Evolutionary conservation across 2,888 invertebrate genomes (phyloP).

Genomic region (Crocallis elinguaria): DNA sequence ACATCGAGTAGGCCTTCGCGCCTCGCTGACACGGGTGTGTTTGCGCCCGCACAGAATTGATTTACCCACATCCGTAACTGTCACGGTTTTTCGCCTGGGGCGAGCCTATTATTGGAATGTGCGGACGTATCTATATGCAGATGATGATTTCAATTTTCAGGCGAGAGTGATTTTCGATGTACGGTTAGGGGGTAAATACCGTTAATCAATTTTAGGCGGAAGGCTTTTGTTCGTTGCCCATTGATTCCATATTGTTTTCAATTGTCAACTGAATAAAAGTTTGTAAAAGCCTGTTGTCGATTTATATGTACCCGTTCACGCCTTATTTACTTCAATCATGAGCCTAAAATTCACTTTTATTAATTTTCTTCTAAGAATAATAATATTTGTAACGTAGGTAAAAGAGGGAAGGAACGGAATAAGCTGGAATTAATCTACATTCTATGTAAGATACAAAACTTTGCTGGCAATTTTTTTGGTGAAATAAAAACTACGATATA

Average conservation of each 20-base stretch:
- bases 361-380: too few species aligned
- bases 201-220: constrained; percentile 24
- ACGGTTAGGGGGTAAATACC: constrained; percentile 17
- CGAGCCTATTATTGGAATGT: constrained; percentile 56
- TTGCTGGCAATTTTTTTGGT: too few species aligned
- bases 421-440: too few species aligned
- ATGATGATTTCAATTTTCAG: constrained; percentile 32
- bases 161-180: constrained; percentile 21
- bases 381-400: too few species aligned
- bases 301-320: too few species aligned
- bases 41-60: constrained; percentile 70
- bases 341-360: too few species aligned
- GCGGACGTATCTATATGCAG: constrained; percentile 46
- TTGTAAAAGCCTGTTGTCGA: too few species aligned
- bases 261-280: constrained; percentile 2
- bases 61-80: constrained; percentile 78
- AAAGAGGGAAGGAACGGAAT: too few species aligned
- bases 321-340: too few species aligned
- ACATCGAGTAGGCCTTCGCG: constrained; percentile 48
- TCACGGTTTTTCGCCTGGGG: constrained; percentile 64
- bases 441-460: too few species aligned
- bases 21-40: constrained; percentile 73
- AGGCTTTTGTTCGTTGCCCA: constrained; percentile 13
- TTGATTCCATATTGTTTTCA: constrained; percentile 8
- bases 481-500: too few species aligned